Base-by-base conservation (phyloP, 2,888 invertebrate species). In the Hylaea fasciaria region DNA sequence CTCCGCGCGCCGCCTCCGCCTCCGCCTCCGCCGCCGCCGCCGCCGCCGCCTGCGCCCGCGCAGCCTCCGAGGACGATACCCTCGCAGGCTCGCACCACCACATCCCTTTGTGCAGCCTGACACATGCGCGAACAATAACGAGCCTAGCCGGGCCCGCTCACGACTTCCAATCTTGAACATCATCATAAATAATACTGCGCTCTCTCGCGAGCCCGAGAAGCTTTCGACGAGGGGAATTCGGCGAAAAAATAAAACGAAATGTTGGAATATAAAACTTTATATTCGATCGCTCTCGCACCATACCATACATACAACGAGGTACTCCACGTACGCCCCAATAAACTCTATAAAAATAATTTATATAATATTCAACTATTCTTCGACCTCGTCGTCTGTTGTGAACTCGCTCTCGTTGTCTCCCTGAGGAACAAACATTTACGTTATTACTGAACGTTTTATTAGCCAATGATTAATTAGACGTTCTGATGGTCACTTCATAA, bases 301-400 rank as follows among this genome's bases (percentile, higher is more conserved):
- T 77, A 22, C 85, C 86, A 85, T 14, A 80, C 79, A 40, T 22
- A 22, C 22, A 50, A 40, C 62, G 82, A 81, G 74, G 78, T 72
- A 81, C 80, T 70, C 74, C 75, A 71, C 78, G 77, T 82, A 81
- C 82, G 82, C 79, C 80, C 74, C 80, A 83, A 90, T 90, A 91
- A 87, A 89, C 86, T 89, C 87, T 91, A 90, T 88, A 92, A 91
- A 91, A 91, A 91, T 92, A 91, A 91, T 80, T 89, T 89, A 89
- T 71, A 70, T 75, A 78, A 81, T 81, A 71, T 75, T 78, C 74
- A 65, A 71, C 78, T 86, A 88, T 71, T 94, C 93, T 70, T 94
- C 94, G 46, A 93, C 94, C 71, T 94, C 94, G 82, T 94, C 93
- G 80, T 94, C 94, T 84, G 94, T 94, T 74, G 94, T 94, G 74